Evolutionary conservation across 2,797 vertebrate species (phyloP), one percentile per base, ranked within the genome.

Genomic region (Mus caroli): DNA sequence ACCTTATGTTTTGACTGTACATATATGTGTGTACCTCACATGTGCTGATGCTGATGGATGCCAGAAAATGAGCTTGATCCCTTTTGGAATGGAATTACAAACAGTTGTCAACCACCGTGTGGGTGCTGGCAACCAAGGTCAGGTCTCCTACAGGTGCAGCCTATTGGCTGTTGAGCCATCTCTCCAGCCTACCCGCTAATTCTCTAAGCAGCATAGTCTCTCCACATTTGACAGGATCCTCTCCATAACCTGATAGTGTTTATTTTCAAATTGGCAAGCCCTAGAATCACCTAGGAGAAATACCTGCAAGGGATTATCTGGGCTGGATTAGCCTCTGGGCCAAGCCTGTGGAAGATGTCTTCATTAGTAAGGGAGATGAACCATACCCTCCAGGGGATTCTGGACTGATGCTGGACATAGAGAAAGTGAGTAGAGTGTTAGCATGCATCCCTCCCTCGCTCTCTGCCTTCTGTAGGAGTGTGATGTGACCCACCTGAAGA

Each of bases 111-210:
- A 1, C n/a, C 54, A 58, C 54, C 50, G 22, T 22, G 50, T 13
- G 19, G 50, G 78, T 60, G 56, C 79, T 82, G 13, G 54, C 54
- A 60, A 28, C 79, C 24, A 28, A 82, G 37, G n/a, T 28, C 37
- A 26, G 54, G 54, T 82, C 54, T 58, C 58, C n/a, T 40, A 12
- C 12, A 58, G 24, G n/a, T 40, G 54, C n/a, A 40, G 24, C 19
- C 11, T 24, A n/a, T 24, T 37, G 24, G 56, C 78, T 26, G n/a
- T 54, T 58, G 54, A 37, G 6, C 54, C 12, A 7, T 26, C 79
- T 58, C n/a, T 80, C 78, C 54, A 80, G n/a, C 54, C 1, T 26
- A 40, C 11, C 50, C 5, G 1, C 17, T 0, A 0, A 8, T 75
- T 76, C 54, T 24, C 31, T 20, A n/a, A n/a, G 56, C 43, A 88